Evolutionary conservation across 2,888 invertebrate genomes (phyloP).

Genomic region (Eucriotettix oculatus): DNA sequence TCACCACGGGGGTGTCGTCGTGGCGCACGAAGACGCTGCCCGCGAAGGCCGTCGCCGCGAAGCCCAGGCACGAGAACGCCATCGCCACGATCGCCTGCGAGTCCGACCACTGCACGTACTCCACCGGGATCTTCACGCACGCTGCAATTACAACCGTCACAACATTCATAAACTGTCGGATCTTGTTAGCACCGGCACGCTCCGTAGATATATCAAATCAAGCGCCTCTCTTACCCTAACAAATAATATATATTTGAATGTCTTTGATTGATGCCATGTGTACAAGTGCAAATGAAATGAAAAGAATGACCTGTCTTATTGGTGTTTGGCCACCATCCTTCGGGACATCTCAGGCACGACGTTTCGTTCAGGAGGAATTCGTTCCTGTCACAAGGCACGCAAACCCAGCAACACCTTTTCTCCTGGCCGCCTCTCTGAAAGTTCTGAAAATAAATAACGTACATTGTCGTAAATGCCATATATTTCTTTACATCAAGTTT

Average conservation of each 20-base stretch:
- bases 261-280: not conserved
- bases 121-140: constrained; percentile 41
- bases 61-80: constrained; percentile 40
- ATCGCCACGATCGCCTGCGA: constrained; percentile 43
- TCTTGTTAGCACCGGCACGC: no score
- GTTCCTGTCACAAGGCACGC: constrained; percentile 46
- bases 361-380: constrained; percentile 40
- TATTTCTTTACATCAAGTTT: no score
- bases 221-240: no score
- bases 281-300: not conserved
- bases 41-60: constrained; percentile 40
- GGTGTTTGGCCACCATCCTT: constrained; percentile 46
- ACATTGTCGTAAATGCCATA: no score
- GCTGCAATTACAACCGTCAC: no score
- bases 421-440: constrained; percentile 41
- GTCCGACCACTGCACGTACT: constrained; percentile 44
- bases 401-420: constrained; percentile 60
- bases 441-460: constrained; percentile 29
- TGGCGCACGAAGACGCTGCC: constrained; percentile 43
- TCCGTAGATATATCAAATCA: no score
- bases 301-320: constrained; percentile 39
- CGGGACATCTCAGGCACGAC: constrained; percentile 39
- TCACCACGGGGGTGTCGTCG: constrained; percentile 60
- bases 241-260: no score
- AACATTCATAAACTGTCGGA: no score